phyloP scores from a whole-genome alignment of 2,113 vertebrate species.

The Podarcis muralis region DNA sequence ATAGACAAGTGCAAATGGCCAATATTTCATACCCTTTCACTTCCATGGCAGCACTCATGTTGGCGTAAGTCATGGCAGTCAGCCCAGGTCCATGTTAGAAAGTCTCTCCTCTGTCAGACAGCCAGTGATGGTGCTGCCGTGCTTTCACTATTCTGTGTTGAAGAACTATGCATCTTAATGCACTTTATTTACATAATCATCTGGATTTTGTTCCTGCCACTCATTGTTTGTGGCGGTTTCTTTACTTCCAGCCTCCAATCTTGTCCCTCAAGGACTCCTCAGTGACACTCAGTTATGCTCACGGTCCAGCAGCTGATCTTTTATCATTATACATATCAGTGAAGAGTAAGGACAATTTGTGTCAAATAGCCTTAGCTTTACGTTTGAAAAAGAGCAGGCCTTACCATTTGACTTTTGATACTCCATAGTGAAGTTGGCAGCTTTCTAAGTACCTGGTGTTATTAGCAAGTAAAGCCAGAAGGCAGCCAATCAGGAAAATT shows the following conservation, averaged over 20 bases:
- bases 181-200: background rate
- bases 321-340: constrained; percentile 30
- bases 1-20: background rate
- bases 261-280: constrained; percentile 43
- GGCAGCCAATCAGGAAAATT: background rate
- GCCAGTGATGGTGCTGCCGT: background rate
- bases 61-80: constrained; percentile 17
- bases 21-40: constrained; percentile 12
- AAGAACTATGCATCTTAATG: constrained; percentile 42
- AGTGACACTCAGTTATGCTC: background rate
- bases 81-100: background rate
- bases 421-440: constrained; percentile 40
- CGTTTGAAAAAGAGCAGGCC: constrained; percentile 23
- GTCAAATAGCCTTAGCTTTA: background rate
- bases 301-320: constrained; percentile 38
- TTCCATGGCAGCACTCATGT: background rate
- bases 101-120: background rate
- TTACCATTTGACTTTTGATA: constrained; percentile 30
- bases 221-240: constrained; percentile 27
- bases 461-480: constrained; percentile 3
- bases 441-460: constrained; percentile 35
- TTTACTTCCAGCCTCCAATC: constrained; percentile 13
- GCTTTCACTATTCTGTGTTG: background rate
- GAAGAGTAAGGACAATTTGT: constrained; percentile 38
- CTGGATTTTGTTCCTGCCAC: constrained; percentile 37